Conservation (phyloP, 2,113 vertebrate genomes). For the Oryzias celebensis region DNA sequence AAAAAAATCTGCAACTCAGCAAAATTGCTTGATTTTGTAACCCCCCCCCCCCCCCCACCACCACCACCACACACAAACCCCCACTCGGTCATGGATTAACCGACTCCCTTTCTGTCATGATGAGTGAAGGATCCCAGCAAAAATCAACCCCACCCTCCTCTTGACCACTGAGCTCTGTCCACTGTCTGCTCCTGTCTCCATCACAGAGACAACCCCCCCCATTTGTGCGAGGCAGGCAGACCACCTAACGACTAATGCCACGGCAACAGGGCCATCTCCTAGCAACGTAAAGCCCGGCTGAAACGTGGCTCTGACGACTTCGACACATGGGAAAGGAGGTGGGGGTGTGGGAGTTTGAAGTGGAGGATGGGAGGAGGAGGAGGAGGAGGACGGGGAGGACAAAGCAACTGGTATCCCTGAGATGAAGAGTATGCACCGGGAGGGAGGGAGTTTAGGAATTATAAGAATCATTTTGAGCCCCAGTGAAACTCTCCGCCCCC, state of each 20-base stretch:
- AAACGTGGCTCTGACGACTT: slow-evolving; percentile 72
- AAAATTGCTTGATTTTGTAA: too few species aligned
- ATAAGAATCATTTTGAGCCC: slow-evolving; percentile 39
- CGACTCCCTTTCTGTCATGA: slow-evolving; percentile 12
- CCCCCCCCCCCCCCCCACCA: too few species aligned
- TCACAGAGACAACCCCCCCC: slow-evolving; percentile 12
- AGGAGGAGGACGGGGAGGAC: slow-evolving; percentile 4
- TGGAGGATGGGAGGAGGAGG: background rate
- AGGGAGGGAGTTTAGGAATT: slow-evolving; percentile 30
- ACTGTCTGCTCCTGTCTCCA: slow-evolving; percentile 44
- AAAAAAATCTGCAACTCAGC: too few species aligned
- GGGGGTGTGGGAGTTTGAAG: slow-evolving; percentile 40
- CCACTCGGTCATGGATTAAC: slow-evolving; percentile 3
- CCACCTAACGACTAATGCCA: slow-evolving; percentile 78
- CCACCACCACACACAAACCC: background rate
- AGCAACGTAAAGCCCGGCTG: slow-evolving; percentile 77
- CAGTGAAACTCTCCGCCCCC: slow-evolving; percentile 53
- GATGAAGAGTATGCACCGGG: slow-evolving; percentile 13
- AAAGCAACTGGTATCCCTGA: slow-evolving; percentile 56
- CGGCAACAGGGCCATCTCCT: slow-evolving; percentile 81
- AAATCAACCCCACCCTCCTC: slow-evolving; percentile 45
- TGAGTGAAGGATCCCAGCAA: slow-evolving; percentile 31
- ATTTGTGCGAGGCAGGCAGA: slow-evolving; percentile 55
- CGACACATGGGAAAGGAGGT: slow-evolving; percentile 43
- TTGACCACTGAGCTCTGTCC: slow-evolving; percentile 48